Conservation (phyloP, 64 coral and sea anemone species). For the Actinia equina region DNA sequence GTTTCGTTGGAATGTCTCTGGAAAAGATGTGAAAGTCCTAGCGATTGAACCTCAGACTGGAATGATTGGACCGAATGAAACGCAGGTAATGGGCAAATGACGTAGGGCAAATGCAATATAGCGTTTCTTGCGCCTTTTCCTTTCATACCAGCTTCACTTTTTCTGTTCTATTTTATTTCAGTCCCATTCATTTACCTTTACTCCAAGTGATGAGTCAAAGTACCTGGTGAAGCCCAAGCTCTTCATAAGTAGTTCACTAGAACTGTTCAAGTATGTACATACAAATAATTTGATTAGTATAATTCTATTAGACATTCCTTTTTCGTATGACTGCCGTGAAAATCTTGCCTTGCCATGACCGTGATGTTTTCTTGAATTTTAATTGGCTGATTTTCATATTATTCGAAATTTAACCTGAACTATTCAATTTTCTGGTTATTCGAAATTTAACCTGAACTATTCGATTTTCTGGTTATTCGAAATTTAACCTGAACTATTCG, state of each 20-base stretch:
- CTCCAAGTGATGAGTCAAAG: slow-evolving; percentile 60
- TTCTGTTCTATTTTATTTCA: slow-evolving; percentile 2
- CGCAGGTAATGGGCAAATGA: slow-evolving; percentile 52
- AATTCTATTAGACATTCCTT: neutral
- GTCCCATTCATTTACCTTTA: slow-evolving; percentile 54
- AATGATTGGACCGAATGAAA: slow-evolving; percentile 75
- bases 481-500: no score
- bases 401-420: no score
- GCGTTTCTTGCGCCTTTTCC: neutral
- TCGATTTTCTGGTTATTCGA: no score
- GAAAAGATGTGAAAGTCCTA: slow-evolving; percentile 42
- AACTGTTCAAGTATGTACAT: neutral
- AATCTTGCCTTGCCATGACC: no score
- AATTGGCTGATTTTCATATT: no score
- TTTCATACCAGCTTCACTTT: neutral
- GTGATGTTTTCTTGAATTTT: no score
- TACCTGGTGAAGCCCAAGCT: slow-evolving; percentile 83
- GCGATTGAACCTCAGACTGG: slow-evolving; percentile 50
- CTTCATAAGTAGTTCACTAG: slow-evolving; percentile 27
- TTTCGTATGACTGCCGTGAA: no score
- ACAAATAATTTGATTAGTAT: neutral
- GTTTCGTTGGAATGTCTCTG: slow-evolving; percentile 75
- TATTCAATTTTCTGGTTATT: no score
- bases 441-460: no score
- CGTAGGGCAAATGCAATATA: no score